A percentile compares a stretch with the other conserved stretches of the same genome.
Evolutionary conservation across 1,140 invertebrate species (phyloP).

Genomic region (Polypedilum pembai): DNA sequence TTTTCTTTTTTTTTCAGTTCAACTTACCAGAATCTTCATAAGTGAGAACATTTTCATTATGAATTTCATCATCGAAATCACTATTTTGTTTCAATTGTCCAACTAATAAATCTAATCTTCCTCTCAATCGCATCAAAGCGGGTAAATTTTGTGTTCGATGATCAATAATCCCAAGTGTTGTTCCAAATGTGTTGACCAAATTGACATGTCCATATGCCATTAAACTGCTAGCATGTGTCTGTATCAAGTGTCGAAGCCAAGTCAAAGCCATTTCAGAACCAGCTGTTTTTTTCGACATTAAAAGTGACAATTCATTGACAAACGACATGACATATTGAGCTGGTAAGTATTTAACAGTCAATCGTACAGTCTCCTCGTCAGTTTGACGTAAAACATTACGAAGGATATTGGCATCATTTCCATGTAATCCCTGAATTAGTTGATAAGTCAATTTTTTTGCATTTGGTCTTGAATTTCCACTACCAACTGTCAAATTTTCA

Average conservation of each 20-base stretch:
- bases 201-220: slow-evolving; percentile 43
- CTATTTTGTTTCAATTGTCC: slow-evolving; percentile 47
- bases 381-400: slow-evolving; percentile 49
- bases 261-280: slow-evolving; percentile 52
- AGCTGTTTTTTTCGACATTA: slow-evolving; percentile 54
- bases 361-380: slow-evolving; percentile 51
- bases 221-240: slow-evolving; percentile 54
- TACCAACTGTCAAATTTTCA: slow-evolving; percentile 55
- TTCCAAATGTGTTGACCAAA: slow-evolving; percentile 44
- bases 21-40: slow-evolving; percentile 52
- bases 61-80: slow-evolving; percentile 43
- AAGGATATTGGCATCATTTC: slow-evolving; percentile 60
- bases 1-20: not conserved
- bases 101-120: slow-evolving; percentile 51
- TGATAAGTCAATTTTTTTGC: slow-evolving; percentile 63
- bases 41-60: slow-evolving; percentile 45
- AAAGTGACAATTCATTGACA: slow-evolving; percentile 52
- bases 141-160: slow-evolving; percentile 48
- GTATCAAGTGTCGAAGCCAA: slow-evolving; percentile 54
- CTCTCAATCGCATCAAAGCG: slow-evolving; percentile 46
- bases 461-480: slow-evolving; percentile 44
- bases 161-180: slow-evolving; percentile 54
- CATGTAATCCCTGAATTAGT: slow-evolving; percentile 67
- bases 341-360: slow-evolving; percentile 55
- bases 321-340: slow-evolving; percentile 53